Conservation (phyloP, 2,888 invertebrate species). For the Lepidochrysops patricia region DNA sequence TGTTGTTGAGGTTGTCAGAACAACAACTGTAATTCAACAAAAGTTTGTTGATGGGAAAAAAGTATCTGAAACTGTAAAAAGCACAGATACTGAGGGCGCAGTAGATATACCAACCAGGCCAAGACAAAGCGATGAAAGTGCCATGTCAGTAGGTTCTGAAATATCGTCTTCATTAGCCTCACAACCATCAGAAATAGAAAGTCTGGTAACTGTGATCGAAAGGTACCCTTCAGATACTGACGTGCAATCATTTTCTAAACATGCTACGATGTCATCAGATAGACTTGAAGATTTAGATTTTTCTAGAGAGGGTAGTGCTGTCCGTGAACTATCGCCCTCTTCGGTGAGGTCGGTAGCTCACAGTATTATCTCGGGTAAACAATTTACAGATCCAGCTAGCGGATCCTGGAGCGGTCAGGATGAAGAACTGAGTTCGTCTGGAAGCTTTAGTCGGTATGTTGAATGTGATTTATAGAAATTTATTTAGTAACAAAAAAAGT, state of each 20-base stretch:
- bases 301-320: constrained; percentile 53
- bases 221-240: constrained; percentile 60
- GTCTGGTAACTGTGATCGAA: constrained; percentile 65
- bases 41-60: constrained; percentile 65
- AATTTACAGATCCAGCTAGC: constrained; percentile 73
- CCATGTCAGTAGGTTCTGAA: constrained; percentile 64
- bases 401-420: constrained; percentile 73
- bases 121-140: constrained; percentile 49
- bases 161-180: constrained; percentile 70
- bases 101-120: constrained; percentile 60
- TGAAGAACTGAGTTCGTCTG: constrained; percentile 68
- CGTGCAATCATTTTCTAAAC: constrained; percentile 55
- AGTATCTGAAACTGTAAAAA: constrained; percentile 59
- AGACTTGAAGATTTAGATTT: constrained; percentile 62
- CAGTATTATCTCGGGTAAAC: constrained; percentile 66
- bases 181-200: constrained; percentile 67
- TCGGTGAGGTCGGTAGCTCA: constrained; percentile 69
- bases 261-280: constrained; percentile 50
- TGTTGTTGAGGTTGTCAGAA: constrained; percentile 57
- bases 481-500: constrained; percentile 19
- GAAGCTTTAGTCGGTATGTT: constrained; percentile 65
- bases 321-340: constrained; percentile 69
- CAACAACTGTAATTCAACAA: constrained; percentile 64
- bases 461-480: background rate
- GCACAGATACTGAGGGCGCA: constrained; percentile 56